phyloP scores from a whole-genome alignment of 2,113 vertebrate genomes.

The Gymnarchus niloticus region DNA sequence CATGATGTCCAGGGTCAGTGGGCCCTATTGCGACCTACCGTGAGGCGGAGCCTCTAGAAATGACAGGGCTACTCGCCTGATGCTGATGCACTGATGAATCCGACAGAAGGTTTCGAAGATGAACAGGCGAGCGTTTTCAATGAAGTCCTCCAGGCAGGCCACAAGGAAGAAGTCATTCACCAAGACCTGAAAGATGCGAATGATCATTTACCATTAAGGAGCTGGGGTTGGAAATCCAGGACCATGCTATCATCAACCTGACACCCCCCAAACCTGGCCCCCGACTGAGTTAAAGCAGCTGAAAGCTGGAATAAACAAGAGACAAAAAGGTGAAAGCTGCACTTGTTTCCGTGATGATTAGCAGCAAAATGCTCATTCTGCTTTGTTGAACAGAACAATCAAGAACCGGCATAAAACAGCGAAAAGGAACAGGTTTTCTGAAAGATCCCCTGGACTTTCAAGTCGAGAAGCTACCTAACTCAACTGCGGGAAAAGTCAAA shows the following conservation, averaged over 20 bases:
- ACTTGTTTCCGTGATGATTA: neutral
- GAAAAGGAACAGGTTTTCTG: slow-evolving; percentile 34
- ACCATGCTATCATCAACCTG: too few species aligned
- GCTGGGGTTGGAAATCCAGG: slow-evolving; percentile 97
- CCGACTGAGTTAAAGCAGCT: neutral
- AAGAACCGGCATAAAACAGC: slow-evolving; percentile 27
- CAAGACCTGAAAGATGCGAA: slow-evolving; percentile 66
- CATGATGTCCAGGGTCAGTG: too few species aligned
- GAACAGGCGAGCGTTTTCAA: slow-evolving; percentile 94
- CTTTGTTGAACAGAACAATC: neutral
- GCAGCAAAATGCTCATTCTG: neutral
- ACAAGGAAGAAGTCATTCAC: slow-evolving; percentile 97
- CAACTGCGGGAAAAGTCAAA: slow-evolving; percentile 31
- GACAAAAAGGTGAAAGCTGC: neutral
- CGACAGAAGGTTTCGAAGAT: slow-evolving; percentile 98
- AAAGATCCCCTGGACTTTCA: slow-evolving; percentile 14
- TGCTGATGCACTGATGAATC: slow-evolving; percentile 98
- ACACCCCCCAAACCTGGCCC: slow-evolving; percentile 51
- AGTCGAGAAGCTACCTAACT: slow-evolving; percentile 22
- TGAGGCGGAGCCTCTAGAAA: too few species aligned
- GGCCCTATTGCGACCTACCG: too few species aligned
- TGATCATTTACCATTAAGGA: slow-evolving; percentile 34
- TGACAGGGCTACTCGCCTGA: slow-evolving; percentile 78
- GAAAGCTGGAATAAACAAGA: too few species aligned
- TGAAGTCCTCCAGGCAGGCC: slow-evolving; percentile 95